Base-by-base conservation (phyloP, 2,113 vertebrate species). In the Takifugu flavidus region DNA sequence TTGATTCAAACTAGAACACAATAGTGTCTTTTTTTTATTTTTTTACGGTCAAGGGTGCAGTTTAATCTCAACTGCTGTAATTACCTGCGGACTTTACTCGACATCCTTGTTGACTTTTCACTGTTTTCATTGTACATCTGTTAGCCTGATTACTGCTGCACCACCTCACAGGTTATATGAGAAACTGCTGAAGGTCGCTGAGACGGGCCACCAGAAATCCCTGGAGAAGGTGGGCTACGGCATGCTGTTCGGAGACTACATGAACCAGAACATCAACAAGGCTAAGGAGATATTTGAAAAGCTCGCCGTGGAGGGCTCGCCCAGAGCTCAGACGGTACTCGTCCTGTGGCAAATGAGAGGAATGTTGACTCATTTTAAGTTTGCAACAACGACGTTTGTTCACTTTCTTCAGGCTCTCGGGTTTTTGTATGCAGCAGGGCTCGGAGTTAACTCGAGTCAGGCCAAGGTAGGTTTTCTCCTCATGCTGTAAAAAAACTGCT, bases 361-460 rank as follows among this genome's bases (percentile, higher is more conserved):
- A 39, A 10, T 11, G 34, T 8, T 45, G 10, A 53, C 46, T 5
- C 15, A 13, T 42, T 60, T 46, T 59, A 20, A 39, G 6, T 20
- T 26, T 6, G 25, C 25, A 11, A 53, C 12, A 15, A 25, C 53
- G 28, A 7, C 43, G 3, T 62, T 7, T 25, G 13, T 43, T 55
- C 83, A 3, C 14, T 70, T 58, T 53, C 59, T 70, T 10, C 15
- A 99, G 97, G 96, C 95, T 49, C 94, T 99, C 82, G 97, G 97
- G 53, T 99, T 99, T 89, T 86, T 99, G 0, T 98, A 98, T 59
- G 96, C 96, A 28, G 95, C 95, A 72, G 97, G 97, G 58, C 91
- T 99, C 50, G 96, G 94, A 64, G 95, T 98, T 51, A 96, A 98
- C 87, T 99, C 96, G 11, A 99, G 95, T 90, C 97, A 99, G 88